phyloP scores from a whole-genome alignment of 2,797 vertebrate species.

The Alcedo quadribrachys region DNA sequence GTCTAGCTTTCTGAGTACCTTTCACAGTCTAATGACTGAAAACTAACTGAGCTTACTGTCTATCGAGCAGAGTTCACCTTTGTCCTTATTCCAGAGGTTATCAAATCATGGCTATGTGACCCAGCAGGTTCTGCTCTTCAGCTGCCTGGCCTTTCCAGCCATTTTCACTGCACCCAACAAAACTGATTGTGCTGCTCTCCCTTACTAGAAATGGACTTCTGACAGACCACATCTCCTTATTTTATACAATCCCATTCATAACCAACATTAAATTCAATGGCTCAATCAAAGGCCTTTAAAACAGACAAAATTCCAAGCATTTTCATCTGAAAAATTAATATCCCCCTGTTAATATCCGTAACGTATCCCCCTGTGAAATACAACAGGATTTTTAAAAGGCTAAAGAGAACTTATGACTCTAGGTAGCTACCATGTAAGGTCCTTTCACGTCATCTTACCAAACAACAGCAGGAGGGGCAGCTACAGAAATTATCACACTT shows the following conservation, averaged over 20 bases:
- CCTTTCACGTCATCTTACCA: background rate
- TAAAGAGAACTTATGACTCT: background rate
- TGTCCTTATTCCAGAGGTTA: background rate
- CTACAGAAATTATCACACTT: background rate
- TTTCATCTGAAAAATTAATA: background rate
- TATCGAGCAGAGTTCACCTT: background rate
- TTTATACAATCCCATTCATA: background rate
- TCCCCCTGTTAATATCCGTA: no score
- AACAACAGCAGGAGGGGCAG: background rate
- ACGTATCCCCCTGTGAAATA: background rate
- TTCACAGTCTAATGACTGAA: background rate
- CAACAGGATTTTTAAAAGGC: background rate
- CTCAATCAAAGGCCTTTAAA: background rate
- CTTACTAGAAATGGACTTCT: background rate
- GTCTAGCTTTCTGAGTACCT: background rate
- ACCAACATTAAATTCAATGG: background rate
- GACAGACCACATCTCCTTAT: background rate
- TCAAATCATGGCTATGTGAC: background rate
- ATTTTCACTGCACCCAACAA: background rate
- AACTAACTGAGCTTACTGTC: background rate
- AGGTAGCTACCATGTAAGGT: background rate
- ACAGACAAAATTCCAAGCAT: background rate
- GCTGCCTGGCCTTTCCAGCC: background rate
- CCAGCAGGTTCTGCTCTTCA: background rate
- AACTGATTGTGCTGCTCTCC: background rate